Conservation (phyloP, 1,140 invertebrate species). For the Limonius californicus region DNA sequence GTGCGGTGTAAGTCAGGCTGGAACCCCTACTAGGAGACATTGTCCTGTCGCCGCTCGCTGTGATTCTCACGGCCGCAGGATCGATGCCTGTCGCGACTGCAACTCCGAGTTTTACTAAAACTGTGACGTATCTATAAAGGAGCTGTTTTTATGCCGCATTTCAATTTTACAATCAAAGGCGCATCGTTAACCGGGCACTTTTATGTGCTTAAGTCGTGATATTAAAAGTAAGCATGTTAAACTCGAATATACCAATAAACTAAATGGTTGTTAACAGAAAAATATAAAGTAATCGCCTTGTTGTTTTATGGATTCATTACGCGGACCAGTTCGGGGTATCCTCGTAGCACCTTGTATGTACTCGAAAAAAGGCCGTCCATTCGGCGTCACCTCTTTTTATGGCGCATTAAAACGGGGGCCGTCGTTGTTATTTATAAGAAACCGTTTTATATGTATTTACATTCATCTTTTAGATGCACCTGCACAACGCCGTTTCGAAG, state of each 20-base stretch:
- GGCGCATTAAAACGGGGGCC: no score
- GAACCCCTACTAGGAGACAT: constrained; percentile 25
- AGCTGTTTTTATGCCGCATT: constrained; percentile 18
- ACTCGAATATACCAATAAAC: constrained; percentile 31
- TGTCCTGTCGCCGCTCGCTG: constrained; percentile 27
- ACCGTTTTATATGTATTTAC: no score
- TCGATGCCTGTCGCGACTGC: constrained; percentile 26
- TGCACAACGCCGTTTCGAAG: no score
- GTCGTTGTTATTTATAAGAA: no score
- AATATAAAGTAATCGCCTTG: constrained; percentile 26
- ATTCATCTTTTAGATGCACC: no score
- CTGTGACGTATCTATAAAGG: neutral
- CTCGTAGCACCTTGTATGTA: no score
- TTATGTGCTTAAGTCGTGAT: constrained; percentile 11
- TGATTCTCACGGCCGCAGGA: constrained; percentile 28
- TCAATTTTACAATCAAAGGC: constrained; percentile 25
- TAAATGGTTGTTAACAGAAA: constrained; percentile 34
- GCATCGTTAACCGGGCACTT: constrained; percentile 25
- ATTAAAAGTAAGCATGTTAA: constrained; percentile 28
- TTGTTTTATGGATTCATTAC: constrained; percentile 37
- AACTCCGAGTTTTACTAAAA: constrained; percentile 7
- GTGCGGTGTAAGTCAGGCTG: constrained; percentile 16
- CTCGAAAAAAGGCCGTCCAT: no score
- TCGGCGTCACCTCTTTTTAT: no score
- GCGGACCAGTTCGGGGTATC: no score